A percentile compares a stretch with the other conserved stretches of the same genome.
Evolutionary conservation across 2,888 invertebrate species (phyloP).

Genomic region (Agonopterix alstromeriana): DNA sequence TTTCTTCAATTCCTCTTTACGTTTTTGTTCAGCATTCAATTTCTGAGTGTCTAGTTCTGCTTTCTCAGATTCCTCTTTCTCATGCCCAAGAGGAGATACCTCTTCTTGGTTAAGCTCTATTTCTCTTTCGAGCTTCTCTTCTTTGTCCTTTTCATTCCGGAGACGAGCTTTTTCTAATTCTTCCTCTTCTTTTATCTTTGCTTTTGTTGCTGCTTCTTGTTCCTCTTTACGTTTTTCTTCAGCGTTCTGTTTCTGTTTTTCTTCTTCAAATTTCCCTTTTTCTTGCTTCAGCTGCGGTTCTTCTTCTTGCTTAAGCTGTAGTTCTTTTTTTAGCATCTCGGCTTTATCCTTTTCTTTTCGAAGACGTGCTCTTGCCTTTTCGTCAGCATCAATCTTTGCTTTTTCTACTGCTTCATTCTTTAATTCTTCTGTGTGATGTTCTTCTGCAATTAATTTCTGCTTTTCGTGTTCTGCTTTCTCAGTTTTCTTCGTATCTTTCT

Average conservation of each 20-base stretch:
- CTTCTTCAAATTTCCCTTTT: neutral
- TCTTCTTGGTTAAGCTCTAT: neutral
- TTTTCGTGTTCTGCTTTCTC: slow-evolving; percentile 12
- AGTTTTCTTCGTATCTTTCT: neutral
- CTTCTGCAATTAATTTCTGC: slow-evolving; percentile 12
- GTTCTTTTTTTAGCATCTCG: slow-evolving; percentile 3
- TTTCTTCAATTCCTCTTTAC: slow-evolving; percentile 7
- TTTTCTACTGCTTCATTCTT: slow-evolving; percentile 5
- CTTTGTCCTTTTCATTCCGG: neutral
- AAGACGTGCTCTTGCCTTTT: slow-evolving; percentile 1
- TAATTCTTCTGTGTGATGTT: slow-evolving; percentile 11
- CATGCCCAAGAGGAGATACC: neutral
- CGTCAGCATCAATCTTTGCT: neutral
- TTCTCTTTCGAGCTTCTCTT: neutral
- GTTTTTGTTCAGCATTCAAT: slow-evolving; percentile 12
- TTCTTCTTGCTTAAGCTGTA: neutral
- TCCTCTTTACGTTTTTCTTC: slow-evolving; percentile 1
- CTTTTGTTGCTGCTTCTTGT: slow-evolving; percentile 9
- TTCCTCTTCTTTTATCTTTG: slow-evolving; percentile 1
- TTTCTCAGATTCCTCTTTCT: slow-evolving; percentile 7
- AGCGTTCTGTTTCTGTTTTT: neutral
- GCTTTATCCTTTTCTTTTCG: slow-evolving; percentile 3
- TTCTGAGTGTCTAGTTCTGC: slow-evolving; percentile 12
- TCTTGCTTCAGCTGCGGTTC: neutral
- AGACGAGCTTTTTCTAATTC: slow-evolving; percentile 1